Percentiles rank a stretch among this genome's conserved stretches.
phyloP scores from a whole-genome alignment of 2,888 invertebrate species.

The Zonitis immaculata region DNA sequence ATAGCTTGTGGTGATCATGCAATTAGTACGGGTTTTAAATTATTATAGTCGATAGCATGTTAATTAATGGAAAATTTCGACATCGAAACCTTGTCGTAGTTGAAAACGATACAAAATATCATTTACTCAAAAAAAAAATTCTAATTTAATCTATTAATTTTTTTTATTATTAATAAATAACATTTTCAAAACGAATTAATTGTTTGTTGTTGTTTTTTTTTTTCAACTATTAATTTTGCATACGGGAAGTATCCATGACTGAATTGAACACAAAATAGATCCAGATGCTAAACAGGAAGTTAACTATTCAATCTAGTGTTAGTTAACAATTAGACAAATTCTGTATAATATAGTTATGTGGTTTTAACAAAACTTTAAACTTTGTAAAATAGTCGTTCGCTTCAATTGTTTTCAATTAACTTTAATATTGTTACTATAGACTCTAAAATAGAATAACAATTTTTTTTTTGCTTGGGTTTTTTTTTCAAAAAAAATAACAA shows the following conservation, averaged over 20 bases:
- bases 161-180: constrained; percentile 6
- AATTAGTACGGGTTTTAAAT: constrained; percentile 11
- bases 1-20: constrained; percentile 2
- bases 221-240: no score
- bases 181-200: constrained; percentile 17
- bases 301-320: neutral
- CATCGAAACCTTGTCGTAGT: constrained; percentile 24
- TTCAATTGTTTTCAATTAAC: constrained; percentile 15
- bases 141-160: constrained; percentile 17
- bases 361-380: constrained; percentile 5
- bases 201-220: neutral
- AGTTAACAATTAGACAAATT: neutral
- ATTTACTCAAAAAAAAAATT: no score
- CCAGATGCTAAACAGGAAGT: neutral
- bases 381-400: constrained; percentile 8
- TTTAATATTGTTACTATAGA: no score
- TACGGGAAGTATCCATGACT: neutral
- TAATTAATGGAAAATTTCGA: constrained; percentile 21
- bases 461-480: no score
- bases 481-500: no score
- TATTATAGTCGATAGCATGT: constrained; percentile 23
- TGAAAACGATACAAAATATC: constrained; percentile 9
- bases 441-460: no score
- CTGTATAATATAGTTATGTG: neutral
- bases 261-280: neutral